Percentiles rank a stretch among this genome's conserved stretches.
Evolutionary conservation across 2,888 invertebrate species (phyloP).

Genomic region (Drosophila birchii): DNA sequence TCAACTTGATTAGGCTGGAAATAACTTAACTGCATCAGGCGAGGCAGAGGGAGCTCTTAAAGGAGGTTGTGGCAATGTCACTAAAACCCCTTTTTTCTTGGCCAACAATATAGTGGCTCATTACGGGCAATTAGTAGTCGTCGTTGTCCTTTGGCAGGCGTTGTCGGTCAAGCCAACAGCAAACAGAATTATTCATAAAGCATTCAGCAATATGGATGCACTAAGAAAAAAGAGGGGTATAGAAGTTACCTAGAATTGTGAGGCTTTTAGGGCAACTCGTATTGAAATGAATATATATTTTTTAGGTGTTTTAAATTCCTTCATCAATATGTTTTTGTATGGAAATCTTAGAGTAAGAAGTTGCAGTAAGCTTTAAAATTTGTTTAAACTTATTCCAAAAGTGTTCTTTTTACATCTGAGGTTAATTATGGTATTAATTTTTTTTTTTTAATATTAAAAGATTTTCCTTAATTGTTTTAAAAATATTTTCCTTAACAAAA

Average conservation of each 20-base stretch:
- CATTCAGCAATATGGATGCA: conserved; percentile 10
- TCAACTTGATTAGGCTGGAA: conserved; percentile 34
- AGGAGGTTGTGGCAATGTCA: background rate
- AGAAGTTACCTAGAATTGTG: too few relatives aligned
- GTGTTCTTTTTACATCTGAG: background rate
- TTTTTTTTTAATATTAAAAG: background rate
- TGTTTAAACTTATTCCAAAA: background rate
- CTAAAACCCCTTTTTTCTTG: conserved; percentile 11
- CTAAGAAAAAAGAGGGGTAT: background rate
- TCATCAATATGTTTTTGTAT: background rate
- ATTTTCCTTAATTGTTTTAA: background rate
- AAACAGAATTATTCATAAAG: conserved; percentile 70
- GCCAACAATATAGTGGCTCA: conserved; percentile 30
- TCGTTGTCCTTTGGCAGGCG: conserved; percentile 31
- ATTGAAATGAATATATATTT: background rate
- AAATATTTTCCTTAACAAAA: background rate
- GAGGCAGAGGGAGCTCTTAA: background rate
- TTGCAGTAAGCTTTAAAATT: background rate
- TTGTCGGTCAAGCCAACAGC: conserved; percentile 55
- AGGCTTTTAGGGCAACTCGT: background rate
- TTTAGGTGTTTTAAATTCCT: background rate
- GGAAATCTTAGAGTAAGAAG: background rate
- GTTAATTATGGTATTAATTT: background rate
- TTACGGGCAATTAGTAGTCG: conserved; percentile 38
- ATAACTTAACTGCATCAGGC: conserved; percentile 22